A percentile compares a stretch with the other conserved stretches of the same genome.
Conservation (phyloP, 2,113 vertebrate species). For the Nerophis ophidion region DNA sequence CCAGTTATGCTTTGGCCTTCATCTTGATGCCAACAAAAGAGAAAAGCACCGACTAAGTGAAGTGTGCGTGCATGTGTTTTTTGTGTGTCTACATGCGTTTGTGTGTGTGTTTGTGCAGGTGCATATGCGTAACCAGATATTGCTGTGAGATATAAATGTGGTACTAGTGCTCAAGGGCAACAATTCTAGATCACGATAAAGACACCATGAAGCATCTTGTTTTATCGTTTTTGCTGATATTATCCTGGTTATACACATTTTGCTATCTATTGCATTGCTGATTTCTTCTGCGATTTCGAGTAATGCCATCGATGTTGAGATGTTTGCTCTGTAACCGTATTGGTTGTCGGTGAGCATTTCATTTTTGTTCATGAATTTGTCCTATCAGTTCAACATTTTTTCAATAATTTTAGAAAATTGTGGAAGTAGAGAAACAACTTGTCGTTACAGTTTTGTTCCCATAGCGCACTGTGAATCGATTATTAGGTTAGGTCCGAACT, state of each 20-base stretch:
- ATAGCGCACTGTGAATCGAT: no score
- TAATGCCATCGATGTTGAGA: no score
- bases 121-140: slow-evolving; percentile 17
- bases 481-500: no score
- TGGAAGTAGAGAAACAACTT: not conserved
- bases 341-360: no score
- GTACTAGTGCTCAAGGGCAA: slow-evolving; percentile 25
- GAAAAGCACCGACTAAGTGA: slow-evolving; percentile 50
- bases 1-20: slow-evolving; percentile 63
- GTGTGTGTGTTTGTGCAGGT: slow-evolving; percentile 14
- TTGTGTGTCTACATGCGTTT: slow-evolving; percentile 7
- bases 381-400: no score
- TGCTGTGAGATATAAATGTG: slow-evolving; percentile 29
- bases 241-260: no score
- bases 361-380: no score
- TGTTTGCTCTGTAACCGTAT: no score
- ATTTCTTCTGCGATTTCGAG: no score
- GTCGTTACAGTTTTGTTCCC: no score
- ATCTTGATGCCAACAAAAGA: slow-evolving; percentile 51
- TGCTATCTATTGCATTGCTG: no score
- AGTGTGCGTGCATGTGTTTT: slow-evolving; percentile 5
- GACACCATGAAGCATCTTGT: not conserved
- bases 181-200: slow-evolving; percentile 10
- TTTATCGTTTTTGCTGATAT: not conserved
- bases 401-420: not conserved